Evolutionary conservation across 2,797 vertebrate species (phyloP), one percentile per base, ranked within the genome.

Genomic region (Thaleichthys pacificus): DNA sequence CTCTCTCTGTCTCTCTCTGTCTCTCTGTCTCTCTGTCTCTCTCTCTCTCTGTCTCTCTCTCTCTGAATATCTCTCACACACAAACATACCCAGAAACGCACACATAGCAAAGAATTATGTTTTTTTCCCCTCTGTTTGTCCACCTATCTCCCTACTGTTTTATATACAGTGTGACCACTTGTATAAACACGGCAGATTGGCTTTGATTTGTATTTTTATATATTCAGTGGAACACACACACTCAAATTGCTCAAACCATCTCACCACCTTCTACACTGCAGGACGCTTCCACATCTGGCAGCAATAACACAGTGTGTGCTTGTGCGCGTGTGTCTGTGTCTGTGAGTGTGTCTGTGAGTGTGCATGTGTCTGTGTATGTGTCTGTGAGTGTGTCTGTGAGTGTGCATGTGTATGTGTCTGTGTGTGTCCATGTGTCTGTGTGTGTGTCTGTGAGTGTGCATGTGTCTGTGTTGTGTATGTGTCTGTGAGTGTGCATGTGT

Each of bases 261-360:
- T 26, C 14, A 66, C 32, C 47, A 67, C 15, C 49, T 83, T 63
- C 62, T 69, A 80, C 82, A 79, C 79, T 76, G 73, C 84, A 84
- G 82, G 84, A 87, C 80, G 76, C 64, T 81, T 68, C 74, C 82
- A 89, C 89, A 91, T 90, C 89, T 91, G 91, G 87, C 85, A 89
- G 85, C 82, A 91, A 92, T 91, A 77, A 89, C 80, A 77, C 66
- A 69, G 71, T 74, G 76, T 68, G 6, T 82, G 71, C 72, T 72
- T 78, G 69, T 61, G 68, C 68, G 68, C 64, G 64, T 57, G 9
- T 68, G 56, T 68, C 64, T 70, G 73, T 74, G 63, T 63, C 60
- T 74, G 76, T 76, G 42, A 63, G 61, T 38, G 38, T 71, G 61
- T 70, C 24, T 56, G 21, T 71, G 19, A 22, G 17, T 72, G 51